Base-by-base conservation (phyloP, 2,113 vertebrate genomes). In the Pseudorectes ferrugineus region DNA sequence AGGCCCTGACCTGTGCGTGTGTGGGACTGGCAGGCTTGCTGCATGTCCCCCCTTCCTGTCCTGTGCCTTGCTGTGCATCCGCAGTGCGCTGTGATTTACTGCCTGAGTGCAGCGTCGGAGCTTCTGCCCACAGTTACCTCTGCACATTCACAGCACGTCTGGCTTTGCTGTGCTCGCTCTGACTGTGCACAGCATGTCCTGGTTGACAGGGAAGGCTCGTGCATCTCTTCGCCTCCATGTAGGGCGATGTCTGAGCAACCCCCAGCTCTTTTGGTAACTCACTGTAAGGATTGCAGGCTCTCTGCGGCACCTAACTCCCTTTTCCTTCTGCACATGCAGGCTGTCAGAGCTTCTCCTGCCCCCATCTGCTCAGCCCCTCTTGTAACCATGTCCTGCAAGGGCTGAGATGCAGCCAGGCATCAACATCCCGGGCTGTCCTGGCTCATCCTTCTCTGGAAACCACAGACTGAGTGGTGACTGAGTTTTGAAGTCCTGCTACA, bases 141-240 rank as follows among this genome's bases (percentile, higher is more conserved):
- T 45, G 87, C 70, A 35, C 29, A n/a, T 40, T 54, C 74, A 6
- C 65, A 73, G 89, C 74, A 46, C 0, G 0, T 58, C 63, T 38
- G 40, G 38, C 45, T 73, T 36, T 36, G n/a, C 20, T 9, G 19
- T 13, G 13, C 35, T 31, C 12, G 13, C 62, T 33, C 51, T n/a
- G 61, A 23, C 31, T 1, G 0, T 5, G 51, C 61, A 12, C 40
- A 54, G 59, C 1, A 0, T 31, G 67, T 35, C 54, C 73, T 48
- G 52, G 38, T 45, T 84, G 58, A 35, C 19, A 13, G n/a, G 23
- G 46, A 70, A 51, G 49, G 55, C 20, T 87, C 19, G 8, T 52
- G 38, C 22, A 9, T 51, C 35, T 29, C 58, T 38, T 61, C 14
- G 22, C 42, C 45, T 57, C 48, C 7, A 2, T 10, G 26, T 8